Evolutionary conservation across 2,888 invertebrate genomes (phyloP).

Genomic region (Pterostichus niger): DNA sequence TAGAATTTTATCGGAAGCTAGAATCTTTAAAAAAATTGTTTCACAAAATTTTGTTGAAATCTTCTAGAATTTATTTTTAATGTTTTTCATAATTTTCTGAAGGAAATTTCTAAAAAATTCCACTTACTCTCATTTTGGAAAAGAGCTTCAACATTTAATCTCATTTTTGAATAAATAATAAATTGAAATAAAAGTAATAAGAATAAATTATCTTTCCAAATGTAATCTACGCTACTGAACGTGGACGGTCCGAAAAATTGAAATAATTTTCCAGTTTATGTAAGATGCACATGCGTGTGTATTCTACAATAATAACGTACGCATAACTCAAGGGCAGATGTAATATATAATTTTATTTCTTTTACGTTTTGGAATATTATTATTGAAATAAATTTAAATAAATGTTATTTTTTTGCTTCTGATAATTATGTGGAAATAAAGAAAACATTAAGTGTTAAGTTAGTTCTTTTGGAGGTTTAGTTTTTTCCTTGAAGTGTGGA

Average conservation of each 20-base stretch:
- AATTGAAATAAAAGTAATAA: no score
- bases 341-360: conserved; percentile 8
- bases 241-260: conserved; percentile 21
- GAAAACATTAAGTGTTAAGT: neutral
- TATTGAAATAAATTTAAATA: conserved; percentile 5
- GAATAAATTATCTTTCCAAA: neutral
- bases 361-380: neutral
- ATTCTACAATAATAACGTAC: conserved; percentile 17
- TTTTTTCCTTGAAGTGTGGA: neutral
- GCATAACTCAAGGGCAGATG: conserved; percentile 22
- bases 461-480: neutral
- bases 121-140: no score
- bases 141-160: no score
- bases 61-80: no score
- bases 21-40: no score
- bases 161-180: no score
- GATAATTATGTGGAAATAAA: neutral
- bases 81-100: no score
- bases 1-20: no score
- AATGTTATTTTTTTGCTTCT: neutral
- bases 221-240: conserved; percentile 17
- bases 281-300: conserved; percentile 20
- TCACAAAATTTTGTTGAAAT: no score
- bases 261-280: conserved; percentile 50
- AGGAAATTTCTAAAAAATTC: no score